Evolutionary conservation across 2,888 invertebrate species (phyloP), one percentile per base, ranked within the genome.

Genomic region (Ochlodes sylvanus): DNA sequence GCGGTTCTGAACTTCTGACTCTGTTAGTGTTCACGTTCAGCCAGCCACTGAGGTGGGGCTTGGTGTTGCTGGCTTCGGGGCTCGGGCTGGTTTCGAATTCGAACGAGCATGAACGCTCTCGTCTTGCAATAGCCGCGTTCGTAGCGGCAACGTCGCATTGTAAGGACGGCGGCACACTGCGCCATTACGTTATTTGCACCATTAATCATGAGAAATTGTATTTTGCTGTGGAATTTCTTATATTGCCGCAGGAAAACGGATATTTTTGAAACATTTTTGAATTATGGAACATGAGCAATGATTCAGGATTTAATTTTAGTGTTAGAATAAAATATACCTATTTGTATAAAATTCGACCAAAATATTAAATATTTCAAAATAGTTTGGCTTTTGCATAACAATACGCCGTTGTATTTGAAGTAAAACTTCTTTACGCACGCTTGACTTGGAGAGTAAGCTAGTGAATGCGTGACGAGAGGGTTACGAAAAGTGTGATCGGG

Each of bases 111-210:
- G 64, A 55, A 56, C 56, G 56, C 56, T 57, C 56, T 34, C 56
- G 56, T 19, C 56, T 64, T 64, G 64, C 64, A 64, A 64, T 56
- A 57, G 65, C 55, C 65, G 64, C 56, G 64, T 57, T 57, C 65
- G 50, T 38, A 21, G 57, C 38, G 65, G 65, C 65, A 65, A 65
- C 65, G 65, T 50, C 57, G 65, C 65, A 57, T 14, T 19, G n/a
- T 66, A 54, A 66, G 60, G 66, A 17, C 42, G 66, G 60, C 32
- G 54, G 60, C 58, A 66, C 60, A 66, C 60, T 60, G 60, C 66
- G 66, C 58, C 60, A 60, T 60, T 42, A 60, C 54, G 54, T 66
- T 66, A 66, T 66, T 58, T 66, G 52, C 60, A 14, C 66, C 60
- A 66, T 66, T 60, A 60, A 67, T 67, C 60, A 60, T 55, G 54